Percentiles rank a stretch among this genome's conserved stretches.
Conservation (phyloP, 2,888 invertebrate genomes). For the Lamellibrachia satsuma region DNA sequence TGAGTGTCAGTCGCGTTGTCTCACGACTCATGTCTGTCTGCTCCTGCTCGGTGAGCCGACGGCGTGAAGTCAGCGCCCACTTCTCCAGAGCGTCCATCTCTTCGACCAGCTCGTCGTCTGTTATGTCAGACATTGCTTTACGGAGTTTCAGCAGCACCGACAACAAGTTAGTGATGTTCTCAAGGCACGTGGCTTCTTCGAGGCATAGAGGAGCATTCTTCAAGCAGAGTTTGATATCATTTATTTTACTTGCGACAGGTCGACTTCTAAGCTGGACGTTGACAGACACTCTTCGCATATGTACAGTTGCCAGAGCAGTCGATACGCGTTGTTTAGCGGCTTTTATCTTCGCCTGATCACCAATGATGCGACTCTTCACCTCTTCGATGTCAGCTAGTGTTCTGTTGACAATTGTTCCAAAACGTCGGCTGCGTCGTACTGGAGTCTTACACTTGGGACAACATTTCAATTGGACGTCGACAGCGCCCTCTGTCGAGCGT, state of each 20-base stretch:
- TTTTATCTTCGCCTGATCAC: neutral
- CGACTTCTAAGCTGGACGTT: too few relatives aligned
- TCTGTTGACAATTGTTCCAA: slow-evolving; percentile 69
- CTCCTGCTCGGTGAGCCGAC: slow-evolving; percentile 40
- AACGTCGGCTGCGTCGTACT: slow-evolving; percentile 71
- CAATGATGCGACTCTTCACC: slow-evolving; percentile 49
- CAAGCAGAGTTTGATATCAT: neutral
- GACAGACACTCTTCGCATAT: neutral
- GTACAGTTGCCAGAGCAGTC: neutral
- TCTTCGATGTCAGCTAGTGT: slow-evolving; percentile 61
- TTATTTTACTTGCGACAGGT: too few relatives aligned
- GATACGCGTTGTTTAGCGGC: neutral
- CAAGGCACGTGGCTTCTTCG: neutral
- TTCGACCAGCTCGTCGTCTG: neutral
- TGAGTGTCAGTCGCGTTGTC: slow-evolving; percentile 25
- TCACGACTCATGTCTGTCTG: slow-evolving; percentile 30
- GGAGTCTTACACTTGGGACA: slow-evolving; percentile 74
- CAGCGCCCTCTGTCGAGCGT: slow-evolving; percentile 18
- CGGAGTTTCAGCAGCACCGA: neutral
- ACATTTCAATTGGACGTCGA: slow-evolving; percentile 52
- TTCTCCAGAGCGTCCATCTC: slow-evolving; percentile 18
- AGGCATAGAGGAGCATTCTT: neutral
- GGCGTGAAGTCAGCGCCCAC: slow-evolving; percentile 17
- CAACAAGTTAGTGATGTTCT: neutral
- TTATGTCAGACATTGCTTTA: neutral